Evolutionary conservation across 2,797 vertebrate species (phyloP).

Genomic region (Coendou prehensilis): DNA sequence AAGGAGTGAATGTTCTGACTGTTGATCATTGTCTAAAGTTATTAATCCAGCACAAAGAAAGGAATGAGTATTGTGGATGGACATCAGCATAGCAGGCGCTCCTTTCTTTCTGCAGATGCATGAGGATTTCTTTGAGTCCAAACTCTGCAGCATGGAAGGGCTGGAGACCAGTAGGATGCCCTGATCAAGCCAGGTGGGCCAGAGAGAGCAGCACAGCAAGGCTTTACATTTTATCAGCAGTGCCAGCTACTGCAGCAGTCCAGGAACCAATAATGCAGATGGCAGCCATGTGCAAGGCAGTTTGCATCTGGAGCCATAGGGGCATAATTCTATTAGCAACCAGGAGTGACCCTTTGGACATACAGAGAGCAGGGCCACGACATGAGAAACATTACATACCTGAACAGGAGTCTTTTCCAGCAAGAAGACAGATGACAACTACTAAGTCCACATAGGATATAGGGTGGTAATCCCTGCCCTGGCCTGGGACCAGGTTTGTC

Average conservation of each 20-base stretch:
- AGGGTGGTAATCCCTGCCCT: background rate
- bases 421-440: background rate
- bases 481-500: background rate
- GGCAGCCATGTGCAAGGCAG: background rate
- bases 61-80: background rate
- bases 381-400: background rate
- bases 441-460: background rate
- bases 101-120: background rate
- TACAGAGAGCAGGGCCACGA: background rate
- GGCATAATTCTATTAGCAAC: background rate
- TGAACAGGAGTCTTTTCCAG: background rate
- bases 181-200: background rate
- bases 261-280: background rate
- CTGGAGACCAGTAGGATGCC: background rate
- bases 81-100: background rate
- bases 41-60: background rate
- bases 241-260: background rate
- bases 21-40: background rate
- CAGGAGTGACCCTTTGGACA: background rate
- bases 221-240: background rate
- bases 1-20: background rate
- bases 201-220: background rate
- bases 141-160: background rate
- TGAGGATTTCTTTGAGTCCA: background rate
- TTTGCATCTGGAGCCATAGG: background rate